Conservation (phyloP, 2,888 invertebrate genomes). For the Rhyacophila evoluta region DNA sequence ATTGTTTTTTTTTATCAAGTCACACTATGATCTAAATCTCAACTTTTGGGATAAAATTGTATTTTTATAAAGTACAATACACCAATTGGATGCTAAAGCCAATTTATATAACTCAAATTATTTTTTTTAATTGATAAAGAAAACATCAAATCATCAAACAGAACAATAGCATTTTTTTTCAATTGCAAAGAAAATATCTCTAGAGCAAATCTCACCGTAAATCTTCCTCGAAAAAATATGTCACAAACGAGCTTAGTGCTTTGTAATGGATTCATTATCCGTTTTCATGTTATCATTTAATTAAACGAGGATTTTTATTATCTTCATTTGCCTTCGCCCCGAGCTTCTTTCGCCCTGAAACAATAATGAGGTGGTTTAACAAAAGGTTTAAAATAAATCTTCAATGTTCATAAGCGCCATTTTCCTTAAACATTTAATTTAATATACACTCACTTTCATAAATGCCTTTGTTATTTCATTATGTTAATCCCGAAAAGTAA, state of each 20-base stretch:
- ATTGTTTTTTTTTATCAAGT: too few relatives aligned
- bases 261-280: slow-evolving; percentile 28
- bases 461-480: not conserved
- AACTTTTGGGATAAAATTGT: too few relatives aligned
- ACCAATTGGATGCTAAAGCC: not conserved
- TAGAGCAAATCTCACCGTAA: not conserved
- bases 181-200: not conserved
- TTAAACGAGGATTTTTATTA: slow-evolving; percentile 30
- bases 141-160: not conserved
- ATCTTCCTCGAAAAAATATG: not conserved
- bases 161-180: not conserved
- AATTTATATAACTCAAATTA: not conserved
- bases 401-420: not conserved
- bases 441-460: slow-evolving; percentile 3
- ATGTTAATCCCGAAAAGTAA: not conserved
- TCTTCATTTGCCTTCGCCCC: slow-evolving; percentile 14
- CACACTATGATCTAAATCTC: too few relatives aligned
- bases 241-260: slow-evolving; percentile 3
- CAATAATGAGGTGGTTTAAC: slow-evolving; percentile 28
- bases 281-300: slow-evolving; percentile 36
- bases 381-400: slow-evolving; percentile 9
- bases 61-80: too few relatives aligned
- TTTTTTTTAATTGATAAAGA: too few relatives aligned
- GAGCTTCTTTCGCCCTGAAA: slow-evolving; percentile 20
- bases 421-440: slow-evolving; percentile 3